phyloP scores from a whole-genome alignment of 2,113 vertebrate genomes.

The Elachura formosa region DNA sequence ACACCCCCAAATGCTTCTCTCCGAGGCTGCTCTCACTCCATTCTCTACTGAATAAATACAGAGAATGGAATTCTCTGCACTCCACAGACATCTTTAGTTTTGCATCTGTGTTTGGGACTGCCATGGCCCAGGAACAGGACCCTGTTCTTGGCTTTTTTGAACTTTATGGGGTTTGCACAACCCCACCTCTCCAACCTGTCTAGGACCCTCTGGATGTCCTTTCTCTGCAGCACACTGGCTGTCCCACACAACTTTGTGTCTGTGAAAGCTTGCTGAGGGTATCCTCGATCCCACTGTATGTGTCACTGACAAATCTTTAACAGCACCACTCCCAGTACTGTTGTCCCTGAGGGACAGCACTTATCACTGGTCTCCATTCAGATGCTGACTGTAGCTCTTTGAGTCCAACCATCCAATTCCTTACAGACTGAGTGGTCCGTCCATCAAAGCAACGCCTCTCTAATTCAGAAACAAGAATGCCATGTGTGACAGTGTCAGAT shows the following conservation, averaged over 20 bases:
- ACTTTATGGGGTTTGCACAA: background rate
- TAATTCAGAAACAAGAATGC: background rate
- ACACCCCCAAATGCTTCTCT: background rate
- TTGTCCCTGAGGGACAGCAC: background rate
- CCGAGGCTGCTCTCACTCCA: background rate
- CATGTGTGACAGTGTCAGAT: background rate
- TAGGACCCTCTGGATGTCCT: background rate
- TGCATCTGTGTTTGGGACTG: too few species aligned
- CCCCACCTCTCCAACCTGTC: background rate
- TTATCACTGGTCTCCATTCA: background rate
- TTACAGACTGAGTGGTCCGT: background rate
- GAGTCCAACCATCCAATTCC: background rate
- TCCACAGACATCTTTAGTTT: too few species aligned
- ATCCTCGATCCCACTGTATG: fast-evolving
- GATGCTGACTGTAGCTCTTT: too few species aligned
- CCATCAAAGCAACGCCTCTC: too few species aligned
- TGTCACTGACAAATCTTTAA: background rate
- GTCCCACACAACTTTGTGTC: background rate
- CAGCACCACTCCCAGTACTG: too few species aligned
- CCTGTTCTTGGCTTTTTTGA: background rate
- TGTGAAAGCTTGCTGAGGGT: too few species aligned
- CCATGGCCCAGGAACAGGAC: too few species aligned
- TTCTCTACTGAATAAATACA: too few species aligned
- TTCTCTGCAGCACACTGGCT: fast-evolving
- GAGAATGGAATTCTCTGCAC: too few species aligned